These are phyloP conservation scores for Saxicola maurus DNA, from an alignment of 2,797 vertebrate species.

Conservation along the genomic window DNA sequence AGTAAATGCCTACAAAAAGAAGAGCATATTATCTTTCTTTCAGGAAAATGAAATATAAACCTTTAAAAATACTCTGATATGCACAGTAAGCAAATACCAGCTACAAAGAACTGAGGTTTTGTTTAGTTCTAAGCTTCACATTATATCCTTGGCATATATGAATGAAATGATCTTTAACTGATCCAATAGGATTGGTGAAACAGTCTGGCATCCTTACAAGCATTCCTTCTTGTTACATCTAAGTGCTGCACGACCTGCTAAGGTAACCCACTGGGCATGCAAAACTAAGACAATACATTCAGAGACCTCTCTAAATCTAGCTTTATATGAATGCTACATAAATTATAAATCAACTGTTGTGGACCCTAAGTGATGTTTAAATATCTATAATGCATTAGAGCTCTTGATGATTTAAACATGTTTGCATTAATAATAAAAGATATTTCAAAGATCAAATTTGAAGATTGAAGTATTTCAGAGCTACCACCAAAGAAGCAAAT, in stretches of 20 bases:
- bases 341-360: constrained; percentile 34
- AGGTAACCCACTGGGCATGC: background rate
- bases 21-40: background rate
- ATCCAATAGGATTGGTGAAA: constrained; percentile 9
- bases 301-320: background rate
- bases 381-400: constrained; percentile 42
- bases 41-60: background rate
- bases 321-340: constrained; percentile 14
- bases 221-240: background rate
- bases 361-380: constrained; percentile 29
- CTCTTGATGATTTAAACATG: constrained; percentile 17
- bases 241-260: background rate
- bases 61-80: background rate
- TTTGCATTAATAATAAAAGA: constrained; percentile 26
- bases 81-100: background rate
- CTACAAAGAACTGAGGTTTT: background rate
- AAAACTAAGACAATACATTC: constrained; percentile 24
- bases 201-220: constrained; percentile 15
- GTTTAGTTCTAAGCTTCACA: background rate
- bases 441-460: background rate
- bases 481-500: background rate
- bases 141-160: background rate
- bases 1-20: background rate
- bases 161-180: background rate
- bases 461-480: background rate